A percentile compares a stretch with the other conserved stretches of the same genome.
Evolutionary conservation across 2,888 invertebrate species (phyloP).

Genomic region (Agrilus biguttatus): DNA sequence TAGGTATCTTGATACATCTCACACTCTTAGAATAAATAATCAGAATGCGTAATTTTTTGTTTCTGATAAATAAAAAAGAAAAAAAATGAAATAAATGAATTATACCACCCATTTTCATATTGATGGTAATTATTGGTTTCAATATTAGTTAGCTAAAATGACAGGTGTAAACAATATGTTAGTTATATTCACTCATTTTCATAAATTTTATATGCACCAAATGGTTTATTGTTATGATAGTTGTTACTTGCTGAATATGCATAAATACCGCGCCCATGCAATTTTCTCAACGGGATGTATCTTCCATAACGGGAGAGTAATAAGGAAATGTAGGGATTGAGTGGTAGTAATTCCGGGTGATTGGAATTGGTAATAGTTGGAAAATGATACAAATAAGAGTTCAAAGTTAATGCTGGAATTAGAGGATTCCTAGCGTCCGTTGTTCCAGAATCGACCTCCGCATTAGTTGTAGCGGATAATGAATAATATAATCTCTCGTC

Average conservation of each 20-base stretch:
- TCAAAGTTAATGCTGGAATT: constrained; percentile 20
- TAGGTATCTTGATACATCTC: too few relatives aligned
- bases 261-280: constrained; percentile 37
- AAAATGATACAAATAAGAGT: constrained; percentile 17
- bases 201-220: constrained; percentile 43
- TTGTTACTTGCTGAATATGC: constrained; percentile 49
- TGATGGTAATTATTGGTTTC: too few relatives aligned
- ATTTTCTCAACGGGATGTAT: constrained; percentile 32
- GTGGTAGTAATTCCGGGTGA: constrained; percentile 39
- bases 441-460: too few relatives aligned
- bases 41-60: too few relatives aligned
- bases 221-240: constrained; percentile 50
- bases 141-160: too few relatives aligned
- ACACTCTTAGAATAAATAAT: too few relatives aligned
- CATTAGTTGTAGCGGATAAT: too few relatives aligned
- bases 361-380: constrained; percentile 31
- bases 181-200: constrained; percentile 18
- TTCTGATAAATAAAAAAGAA: too few relatives aligned
- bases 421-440: constrained; percentile 17
- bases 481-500: too few relatives aligned
- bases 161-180: too few relatives aligned
- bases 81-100: too few relatives aligned
- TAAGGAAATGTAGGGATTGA: constrained; percentile 44
- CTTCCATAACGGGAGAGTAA: constrained; percentile 49
- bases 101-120: too few relatives aligned